Evolutionary conservation across 2,888 invertebrate species (phyloP), one percentile per base, ranked within the genome.

Genomic region (Gastrophysa polygoni): DNA sequence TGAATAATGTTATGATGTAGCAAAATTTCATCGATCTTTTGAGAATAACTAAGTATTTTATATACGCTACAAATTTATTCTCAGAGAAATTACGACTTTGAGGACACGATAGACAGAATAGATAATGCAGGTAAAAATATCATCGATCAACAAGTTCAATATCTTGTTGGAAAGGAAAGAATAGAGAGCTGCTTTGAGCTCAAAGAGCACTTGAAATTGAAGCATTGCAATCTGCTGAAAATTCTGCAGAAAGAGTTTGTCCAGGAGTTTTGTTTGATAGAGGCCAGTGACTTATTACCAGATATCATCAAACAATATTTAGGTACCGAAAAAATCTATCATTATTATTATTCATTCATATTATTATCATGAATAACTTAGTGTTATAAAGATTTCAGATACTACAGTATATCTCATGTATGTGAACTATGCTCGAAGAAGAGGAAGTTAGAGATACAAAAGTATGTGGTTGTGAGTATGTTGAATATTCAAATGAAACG

Each of bases 241-340:
- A 64, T 71, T 54, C 46, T 77, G n/a, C 60, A 63, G 20, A 50
- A 60, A 6, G 32, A 59, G 5, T 64, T 70, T 4, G 61, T 69
- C 2, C 51, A 73, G 11, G 73, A 74, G 54, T 78, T 75, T 64
- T 71, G 72, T 17, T 68, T 82, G 2, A 63, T 82, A 17, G 69
- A 77, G 62, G 70, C 73, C 11, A 61, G 60, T 8, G 77, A 79
- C 65, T 62, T 81, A 14, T 69, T 77, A 28, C 78, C 78, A 1
- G 71, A 71, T 29, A 59, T 58, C 17, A 62, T 76, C 3, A 74
- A 73, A 63, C 71, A 70, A 62, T 72, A 71, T 52, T 69, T 78
- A 68, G 77, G 79, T 80, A 70, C 57, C 43, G 18, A 17, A 1
- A 7, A 20, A 16, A 8, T n/a, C 5, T 8, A 2, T 7, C 4